Evolutionary conservation across 64 coral and sea anemone genomes (phyloP).

Genomic region (Astreopora myriophthalma): DNA sequence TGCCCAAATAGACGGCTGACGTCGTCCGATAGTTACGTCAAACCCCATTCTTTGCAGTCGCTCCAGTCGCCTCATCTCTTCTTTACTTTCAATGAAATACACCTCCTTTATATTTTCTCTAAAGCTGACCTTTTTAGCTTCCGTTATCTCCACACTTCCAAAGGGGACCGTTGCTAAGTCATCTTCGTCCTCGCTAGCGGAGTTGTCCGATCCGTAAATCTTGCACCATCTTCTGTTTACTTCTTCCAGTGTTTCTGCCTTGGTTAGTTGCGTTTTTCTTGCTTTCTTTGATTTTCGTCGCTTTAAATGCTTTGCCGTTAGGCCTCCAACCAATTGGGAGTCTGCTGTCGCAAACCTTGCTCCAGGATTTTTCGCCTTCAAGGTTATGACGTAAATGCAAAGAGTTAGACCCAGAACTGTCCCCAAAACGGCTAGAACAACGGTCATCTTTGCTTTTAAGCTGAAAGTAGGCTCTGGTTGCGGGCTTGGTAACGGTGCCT

Average conservation of each 20-base stretch:
- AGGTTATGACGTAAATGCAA: neutral
- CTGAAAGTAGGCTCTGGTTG: neutral
- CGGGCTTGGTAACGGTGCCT: neutral
- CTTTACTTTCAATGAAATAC: slow-evolving; percentile 37
- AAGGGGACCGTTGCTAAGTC: neutral
- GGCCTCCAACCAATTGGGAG: neutral
- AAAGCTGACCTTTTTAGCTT: slow-evolving; percentile 21
- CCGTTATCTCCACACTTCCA: neutral
- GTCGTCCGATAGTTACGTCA: neutral
- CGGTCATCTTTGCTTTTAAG: neutral
- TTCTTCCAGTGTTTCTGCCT: neutral
- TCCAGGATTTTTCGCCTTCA: neutral
- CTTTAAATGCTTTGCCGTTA: neutral
- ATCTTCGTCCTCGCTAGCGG: neutral
- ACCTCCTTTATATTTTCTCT: slow-evolving; percentile 26
- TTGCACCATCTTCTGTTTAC: slow-evolving; percentile 16
- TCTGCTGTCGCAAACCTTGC: neutral
- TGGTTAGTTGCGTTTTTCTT: neutral
- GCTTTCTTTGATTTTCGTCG: slow-evolving; percentile 1
- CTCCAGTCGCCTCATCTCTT: slow-evolving; percentile 20
- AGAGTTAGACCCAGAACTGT: neutral
- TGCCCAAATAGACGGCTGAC: neutral
- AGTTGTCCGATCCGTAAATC: slow-evolving; percentile 2
- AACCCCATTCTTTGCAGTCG: neutral
- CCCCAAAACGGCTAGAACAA: neutral